Base-by-base conservation (phyloP, 2,888 invertebrate species). In the Brenthis ino region DNA sequence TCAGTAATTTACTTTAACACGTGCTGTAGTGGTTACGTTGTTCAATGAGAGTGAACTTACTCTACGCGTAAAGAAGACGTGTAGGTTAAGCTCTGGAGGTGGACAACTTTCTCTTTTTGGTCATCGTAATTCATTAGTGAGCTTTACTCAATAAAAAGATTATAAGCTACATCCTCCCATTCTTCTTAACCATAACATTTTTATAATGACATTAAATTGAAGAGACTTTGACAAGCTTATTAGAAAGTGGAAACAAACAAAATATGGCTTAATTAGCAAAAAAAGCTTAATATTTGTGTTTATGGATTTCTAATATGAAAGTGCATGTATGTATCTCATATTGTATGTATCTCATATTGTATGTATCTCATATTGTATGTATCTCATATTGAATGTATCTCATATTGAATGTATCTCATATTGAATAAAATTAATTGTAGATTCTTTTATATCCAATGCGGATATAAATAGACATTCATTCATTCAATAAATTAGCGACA, bases 81-180 rank as follows among this genome's bases (percentile, higher is more conserved):
- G 77, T 79, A 72, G 75, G 75, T 74, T 74, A 75, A 73, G 72
- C 71, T 72, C 74, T 75, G 86, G 87, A 85, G 87, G 88, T 85
- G 86, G 85, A 86, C 85, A 83, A 88, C 91, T 91, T 91, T 91
- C 91, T 86, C 89, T 89, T 86, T 82, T 78, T 75, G 74, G 77
- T 74, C 76, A 77, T 78, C 76, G 75, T 72, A 70, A 64, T 54
- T 73, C 68, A 67, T 67, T 69, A 57, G 28, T 43, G 51, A 64
- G 67, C 48, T 63, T 57, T 16, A 37, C 54, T n/a, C 55, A 54
- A 51, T 57, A 61, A 50, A 51, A 1, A 61, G 24, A 20, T 47
- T 33, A 48, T 24, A 28, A 14, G n/a, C 33, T 47, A 50, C 16
- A n/a, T 24, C 43, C 37, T 12, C 24, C 13, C 2, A 60, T 6